A percentile compares a stretch with the other conserved stretches of the same genome.
Evolutionary conservation across 2,113 vertebrate genomes (phyloP).

Genomic region (Trematocara variabile): DNA sequence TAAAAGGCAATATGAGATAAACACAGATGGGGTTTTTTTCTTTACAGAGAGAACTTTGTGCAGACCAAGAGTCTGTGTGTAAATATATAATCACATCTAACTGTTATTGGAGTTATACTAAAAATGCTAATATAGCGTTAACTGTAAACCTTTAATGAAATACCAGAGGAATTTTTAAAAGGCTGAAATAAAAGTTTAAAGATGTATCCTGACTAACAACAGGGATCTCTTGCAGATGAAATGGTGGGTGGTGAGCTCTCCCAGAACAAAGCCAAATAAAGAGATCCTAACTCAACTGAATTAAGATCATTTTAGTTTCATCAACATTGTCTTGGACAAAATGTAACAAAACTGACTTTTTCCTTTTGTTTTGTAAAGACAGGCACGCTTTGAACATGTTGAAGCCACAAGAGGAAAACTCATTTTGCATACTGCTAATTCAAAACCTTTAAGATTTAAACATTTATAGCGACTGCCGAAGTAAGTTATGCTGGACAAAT

Average conservation of each 20-base stretch:
- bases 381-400: neutral
- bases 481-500: neutral
- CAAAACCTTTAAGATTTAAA: neutral
- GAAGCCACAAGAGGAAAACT: neutral
- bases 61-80: neutral
- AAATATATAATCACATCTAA: neutral
- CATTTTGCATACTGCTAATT: neutral
- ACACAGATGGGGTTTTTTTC: rapidly evolving
- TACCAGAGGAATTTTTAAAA: neutral
- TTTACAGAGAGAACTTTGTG: neutral
- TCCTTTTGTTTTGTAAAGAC: neutral
- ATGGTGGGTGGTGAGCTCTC: neutral
- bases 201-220: neutral
- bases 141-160: neutral
- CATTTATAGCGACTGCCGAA: neutral
- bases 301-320: neutral
- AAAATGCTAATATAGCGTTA: neutral
- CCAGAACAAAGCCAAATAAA: neutral
- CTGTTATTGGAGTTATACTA: slow-evolving; percentile 2
- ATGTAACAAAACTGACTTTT: neutral
- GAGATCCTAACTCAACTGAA: rapidly evolving
- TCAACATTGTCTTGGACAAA: neutral
- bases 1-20: neutral
- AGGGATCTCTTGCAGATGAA: neutral
- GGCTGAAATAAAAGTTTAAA: neutral